Evolutionary conservation across 92 coral and sea anemone genomes (phyloP), one percentile per base, ranked within the genome.

Genomic region (Scolanthus callimorphus): DNA sequence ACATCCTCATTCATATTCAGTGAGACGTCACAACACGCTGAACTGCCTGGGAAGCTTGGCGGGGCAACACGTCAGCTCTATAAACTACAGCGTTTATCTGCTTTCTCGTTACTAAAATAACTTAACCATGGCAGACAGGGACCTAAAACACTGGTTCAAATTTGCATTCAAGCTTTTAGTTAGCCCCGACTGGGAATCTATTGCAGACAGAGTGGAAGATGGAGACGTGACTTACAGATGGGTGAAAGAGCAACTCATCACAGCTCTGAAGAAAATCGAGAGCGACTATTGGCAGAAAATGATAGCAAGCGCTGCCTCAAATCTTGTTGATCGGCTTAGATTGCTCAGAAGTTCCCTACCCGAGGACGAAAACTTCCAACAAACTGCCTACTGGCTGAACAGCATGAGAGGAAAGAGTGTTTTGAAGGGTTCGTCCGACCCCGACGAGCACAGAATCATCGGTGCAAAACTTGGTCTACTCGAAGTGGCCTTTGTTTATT

Each of bases 171-270:
- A 72, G 21, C 73, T 88, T 22, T 28, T 91, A 9, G 96, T 87
- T 6, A 85, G 82, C 62, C 79, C 81, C 0, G 70, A 91, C 26
- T 91, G 90, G 80, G 70, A 83, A 17, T 74, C 63, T 15, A 79
- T 91, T 23, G 54, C 87, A 25, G 76, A 69, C 12, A 49, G 25
- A 41, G 89, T 91, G 15, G 81, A 88, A 50, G 76, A 83, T 28
- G 84, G 84, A 31, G 97, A 91, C 41, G 73, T 49, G 17, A 83
- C 96, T 2, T 88, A 80, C 44, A 73, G 97, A 19, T 91, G 96
- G 97, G 55, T 89, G 1, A 77, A 86, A 39, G 92, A 91, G 30
- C 87, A 82, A 25, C 77, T 91, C 17, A 29, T 70, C 27, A 41
- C 21, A 12, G 74, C 63, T 17, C 55, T 91, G 31, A 71, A 71